Evolutionary conservation across 2,888 invertebrate genomes (phyloP), one percentile per base, ranked within the genome.

Genomic region (Dioctria rufipes): DNA sequence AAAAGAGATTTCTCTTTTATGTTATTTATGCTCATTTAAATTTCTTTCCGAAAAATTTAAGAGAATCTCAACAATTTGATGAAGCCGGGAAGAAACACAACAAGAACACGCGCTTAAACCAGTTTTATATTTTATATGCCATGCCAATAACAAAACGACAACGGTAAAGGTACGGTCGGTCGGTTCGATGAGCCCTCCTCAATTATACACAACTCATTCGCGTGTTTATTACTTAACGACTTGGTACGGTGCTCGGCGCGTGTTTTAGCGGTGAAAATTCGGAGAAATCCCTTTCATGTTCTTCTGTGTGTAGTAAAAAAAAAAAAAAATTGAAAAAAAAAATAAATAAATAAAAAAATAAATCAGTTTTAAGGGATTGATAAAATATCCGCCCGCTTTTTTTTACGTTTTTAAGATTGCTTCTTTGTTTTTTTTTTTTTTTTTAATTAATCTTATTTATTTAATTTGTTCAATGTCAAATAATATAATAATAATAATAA

Each of bases 151-250:
- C 54, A 54, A 73, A 54, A 58, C 77, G 77, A 61, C 77, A 46
- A 77, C 77, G 61, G 77, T 60, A 13, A 46, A 25, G 61, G 77
- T 75, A 60, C 13, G 58, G 63, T 77, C 61, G 61, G 71, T 43
- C 42, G 73, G 60, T 75, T 75, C 73, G 73, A 75, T 75, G 73
- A 77, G 77, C 77, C 77, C 77, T 77, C 77, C 77, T 77, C 77
- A 77, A 77, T 77, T 77, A 77, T 63, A 77, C 77, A 77, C 63
- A 77, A 63, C 77, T 77, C 77, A 77, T 77, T 77, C 77, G 77
- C 77, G 77, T 77, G 77, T 77, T 77, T 77, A 77, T 77, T 77
- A 77, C 77, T 77, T 77, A 63, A 77, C 77, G 77, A 77, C 63
- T 63, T 63, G 77, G 63, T 42, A 49, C 61, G 77, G 42, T 61